These are phyloP conservation scores for Schizaphis graminum DNA, from an alignment of 2,888 invertebrate species.

Conservation along the genomic window DNA sequence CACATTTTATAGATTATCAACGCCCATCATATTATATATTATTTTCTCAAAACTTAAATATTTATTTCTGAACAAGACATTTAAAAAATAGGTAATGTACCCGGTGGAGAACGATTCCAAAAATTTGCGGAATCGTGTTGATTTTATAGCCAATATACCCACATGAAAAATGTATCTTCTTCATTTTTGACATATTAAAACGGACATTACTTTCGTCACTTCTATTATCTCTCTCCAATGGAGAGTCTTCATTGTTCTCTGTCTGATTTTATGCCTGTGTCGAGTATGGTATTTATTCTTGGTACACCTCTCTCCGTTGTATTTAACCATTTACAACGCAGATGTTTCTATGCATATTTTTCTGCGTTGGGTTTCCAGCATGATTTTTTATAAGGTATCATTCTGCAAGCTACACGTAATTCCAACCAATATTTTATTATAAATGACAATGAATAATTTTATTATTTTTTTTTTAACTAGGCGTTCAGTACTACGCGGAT, in stretches of 20 bases:
- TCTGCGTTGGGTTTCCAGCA: too few species aligned
- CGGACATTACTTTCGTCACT: not conserved
- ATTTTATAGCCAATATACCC: not conserved
- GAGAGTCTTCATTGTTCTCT: too few species aligned
- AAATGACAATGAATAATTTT: not conserved
- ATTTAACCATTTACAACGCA: too few species aligned
- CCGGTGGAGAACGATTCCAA: too few species aligned
- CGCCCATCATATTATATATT: not conserved
- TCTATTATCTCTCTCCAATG: not conserved
- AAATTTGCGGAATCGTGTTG: too few species aligned
- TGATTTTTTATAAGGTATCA: too few species aligned
- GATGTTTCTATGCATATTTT: too few species aligned
- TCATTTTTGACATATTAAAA: not conserved
- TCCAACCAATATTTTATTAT: not conserved
- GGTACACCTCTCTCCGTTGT: too few species aligned
- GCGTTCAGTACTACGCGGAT: constrained; percentile 2
- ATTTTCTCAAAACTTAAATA: not conserved
- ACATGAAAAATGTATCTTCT: not conserved
- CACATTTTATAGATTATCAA: not conserved
- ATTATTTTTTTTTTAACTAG: not conserved
- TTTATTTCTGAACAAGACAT: not conserved
- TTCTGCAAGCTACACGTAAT: not conserved
- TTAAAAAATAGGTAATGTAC: not conserved
- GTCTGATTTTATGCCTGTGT: not conserved
- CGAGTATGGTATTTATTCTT: not conserved